Base-by-base conservation (phyloP, 2,797 vertebrate species). In the Cossypha polioptera region DNA sequence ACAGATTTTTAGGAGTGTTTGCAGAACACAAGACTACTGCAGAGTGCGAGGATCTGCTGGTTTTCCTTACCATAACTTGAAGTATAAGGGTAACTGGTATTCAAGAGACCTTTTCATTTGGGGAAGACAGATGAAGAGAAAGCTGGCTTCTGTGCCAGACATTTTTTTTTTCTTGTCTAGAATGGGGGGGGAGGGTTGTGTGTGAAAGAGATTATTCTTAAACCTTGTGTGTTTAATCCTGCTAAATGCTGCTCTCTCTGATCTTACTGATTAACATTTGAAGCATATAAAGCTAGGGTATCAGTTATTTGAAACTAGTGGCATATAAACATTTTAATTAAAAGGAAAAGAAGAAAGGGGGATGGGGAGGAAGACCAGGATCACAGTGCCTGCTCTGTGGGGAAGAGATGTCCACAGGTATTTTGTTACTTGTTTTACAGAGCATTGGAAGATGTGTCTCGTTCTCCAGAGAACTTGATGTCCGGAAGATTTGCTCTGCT, bases 211-310 rank as follows among this genome's bases (percentile, higher is more conserved):
- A 93, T 97, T 95, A 94, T 90, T 94, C n/a, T 53, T 91, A 83
- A 96, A 95, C 42, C 87, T 77, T 87, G 50, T 91, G 86, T 85
- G 63, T 87, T 95, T 96, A 97, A 97, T 97, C 94, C 94, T 92
- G 53, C 93, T 91, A 94, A 96, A 95, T 96, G 79, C 95, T 88
- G 38, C 66, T 35, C 10, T 47, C 66, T 71, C 77, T 90, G 88
- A 93, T 95, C 72, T 96, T 85, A 48, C 92, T 94, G 94, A 95
- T 96, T 94, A 94, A 94, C 74, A 43, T 86, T 81, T 91, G 92
- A 91, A 92, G 82, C 40, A 53, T 92, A 13, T 86, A 78, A 94
- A 93, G 85, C 88, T 77, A 47, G 55, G 21, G n/a, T 91, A 92
- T 95, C 73, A 42, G 89, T 91, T 92, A 86, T 87, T 92, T 95